Conservation (phyloP, 2,797 vertebrate genomes). For the Hippoglossus hippoglossus region DNA sequence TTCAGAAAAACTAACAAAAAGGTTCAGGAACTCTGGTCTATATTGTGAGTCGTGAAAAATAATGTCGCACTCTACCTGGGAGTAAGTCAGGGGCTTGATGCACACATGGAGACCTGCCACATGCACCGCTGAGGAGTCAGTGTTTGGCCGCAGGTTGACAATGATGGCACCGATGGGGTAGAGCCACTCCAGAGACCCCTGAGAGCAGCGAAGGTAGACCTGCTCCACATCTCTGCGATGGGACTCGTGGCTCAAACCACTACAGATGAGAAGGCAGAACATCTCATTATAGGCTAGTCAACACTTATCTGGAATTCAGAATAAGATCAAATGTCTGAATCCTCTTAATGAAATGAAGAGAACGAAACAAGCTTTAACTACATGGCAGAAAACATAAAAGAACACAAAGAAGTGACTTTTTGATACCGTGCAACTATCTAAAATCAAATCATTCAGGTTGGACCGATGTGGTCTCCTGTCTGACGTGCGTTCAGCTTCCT, state of each 20-base stretch:
- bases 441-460: slow-evolving; percentile 27
- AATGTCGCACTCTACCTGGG: slow-evolving; percentile 73
- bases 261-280: slow-evolving; percentile 54
- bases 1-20: not conserved
- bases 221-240: slow-evolving; percentile 95
- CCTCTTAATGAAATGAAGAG: not conserved
- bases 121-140: slow-evolving; percentile 70
- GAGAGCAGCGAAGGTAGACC: slow-evolving; percentile 94
- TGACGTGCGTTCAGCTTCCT: slow-evolving; percentile 32
- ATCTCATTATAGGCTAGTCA: not conserved
- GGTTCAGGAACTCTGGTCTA: no score
- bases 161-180: slow-evolving; percentile 95
- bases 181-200: slow-evolving; percentile 93
- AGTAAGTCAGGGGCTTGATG: slow-evolving; percentile 89
- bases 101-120: slow-evolving; percentile 86
- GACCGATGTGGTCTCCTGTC: slow-evolving; percentile 34
- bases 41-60: no score
- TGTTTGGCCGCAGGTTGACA: slow-evolving; percentile 92
- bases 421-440: slow-evolving; percentile 32
- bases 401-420: not conserved
- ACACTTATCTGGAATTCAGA: no score
- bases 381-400: not conserved
- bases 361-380: not conserved
- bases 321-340: not conserved
- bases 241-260: slow-evolving; percentile 93